Conservation (phyloP, 2,113 vertebrate genomes). For the Myotis yumanensis region DNA sequence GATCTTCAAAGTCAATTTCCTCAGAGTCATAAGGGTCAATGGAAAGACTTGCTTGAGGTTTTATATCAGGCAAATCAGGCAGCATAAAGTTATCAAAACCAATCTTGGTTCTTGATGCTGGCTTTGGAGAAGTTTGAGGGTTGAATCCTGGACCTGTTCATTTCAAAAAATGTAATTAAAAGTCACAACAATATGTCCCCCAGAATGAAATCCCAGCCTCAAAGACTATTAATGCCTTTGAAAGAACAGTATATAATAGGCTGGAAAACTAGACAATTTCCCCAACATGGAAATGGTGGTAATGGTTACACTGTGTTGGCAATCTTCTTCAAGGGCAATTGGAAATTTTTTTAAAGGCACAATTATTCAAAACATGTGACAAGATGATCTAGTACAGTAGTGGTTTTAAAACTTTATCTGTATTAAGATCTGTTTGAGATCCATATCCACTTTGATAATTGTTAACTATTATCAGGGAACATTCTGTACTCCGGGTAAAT, state of each 20-base stretch:
- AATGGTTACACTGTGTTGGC: neutral
- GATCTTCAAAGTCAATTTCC: constrained; percentile 30
- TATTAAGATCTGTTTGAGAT: neutral
- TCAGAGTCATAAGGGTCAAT: neutral
- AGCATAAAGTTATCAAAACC: constrained; percentile 18
- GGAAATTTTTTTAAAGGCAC: neutral
- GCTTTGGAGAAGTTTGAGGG: neutral
- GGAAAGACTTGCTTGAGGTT: neutral
- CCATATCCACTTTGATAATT: neutral
- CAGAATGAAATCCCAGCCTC: constrained; percentile 30
- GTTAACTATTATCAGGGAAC: constrained; percentile 15
- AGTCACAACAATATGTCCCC: neutral
- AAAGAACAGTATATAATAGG: neutral
- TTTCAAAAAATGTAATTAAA: constrained; percentile 34
- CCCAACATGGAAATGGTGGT: neutral
- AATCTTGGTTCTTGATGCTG: neutral
- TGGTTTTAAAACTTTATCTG: neutral
- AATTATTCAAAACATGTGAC: neutral
- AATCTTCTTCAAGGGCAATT: neutral
- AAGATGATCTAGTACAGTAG: neutral
- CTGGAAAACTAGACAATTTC: neutral
- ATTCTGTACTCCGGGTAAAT: neutral
- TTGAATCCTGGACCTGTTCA: neutral
- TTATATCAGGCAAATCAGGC: neutral
- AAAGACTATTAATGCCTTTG: neutral